phyloP scores from a whole-genome alignment of 2,113 vertebrate genomes.

The Ciconia boyciana region DNA sequence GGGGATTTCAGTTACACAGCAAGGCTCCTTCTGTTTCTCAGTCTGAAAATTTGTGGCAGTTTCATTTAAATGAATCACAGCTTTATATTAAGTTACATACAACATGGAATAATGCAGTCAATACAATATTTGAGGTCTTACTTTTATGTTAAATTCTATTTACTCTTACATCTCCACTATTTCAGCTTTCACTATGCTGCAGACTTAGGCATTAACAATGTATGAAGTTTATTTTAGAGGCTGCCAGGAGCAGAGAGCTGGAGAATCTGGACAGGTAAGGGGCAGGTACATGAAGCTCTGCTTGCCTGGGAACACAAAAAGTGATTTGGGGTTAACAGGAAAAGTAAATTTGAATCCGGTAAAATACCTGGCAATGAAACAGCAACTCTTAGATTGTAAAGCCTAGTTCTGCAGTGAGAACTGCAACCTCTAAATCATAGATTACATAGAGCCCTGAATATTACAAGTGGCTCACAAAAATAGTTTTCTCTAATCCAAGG shows the following conservation, averaged over 20 bases:
- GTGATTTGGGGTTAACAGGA: neutral
- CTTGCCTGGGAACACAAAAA: neutral
- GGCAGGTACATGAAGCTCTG: neutral
- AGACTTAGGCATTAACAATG: neutral
- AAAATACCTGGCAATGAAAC: neutral
- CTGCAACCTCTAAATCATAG: neutral
- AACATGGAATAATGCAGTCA: neutral
- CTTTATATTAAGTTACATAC: neutral
- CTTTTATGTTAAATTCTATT: neutral
- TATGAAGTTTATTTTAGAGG: neutral
- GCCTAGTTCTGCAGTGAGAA: neutral
- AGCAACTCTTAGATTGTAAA: neutral
- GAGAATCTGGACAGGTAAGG: neutral
- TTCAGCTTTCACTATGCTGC: neutral
- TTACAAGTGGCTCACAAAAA: neutral
- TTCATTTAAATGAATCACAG: neutral
- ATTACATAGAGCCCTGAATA: neutral
- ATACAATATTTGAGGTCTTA: neutral
- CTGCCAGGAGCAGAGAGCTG: neutral
- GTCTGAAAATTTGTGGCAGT: neutral
- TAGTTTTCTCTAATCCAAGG: neutral
- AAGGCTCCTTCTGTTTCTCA: neutral
- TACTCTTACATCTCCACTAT: neutral
- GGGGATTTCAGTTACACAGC: neutral
- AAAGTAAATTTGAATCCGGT: neutral